phyloP scores from a whole-genome alignment of 2,113 vertebrate species.

The Hypomesus transpacificus region DNA sequence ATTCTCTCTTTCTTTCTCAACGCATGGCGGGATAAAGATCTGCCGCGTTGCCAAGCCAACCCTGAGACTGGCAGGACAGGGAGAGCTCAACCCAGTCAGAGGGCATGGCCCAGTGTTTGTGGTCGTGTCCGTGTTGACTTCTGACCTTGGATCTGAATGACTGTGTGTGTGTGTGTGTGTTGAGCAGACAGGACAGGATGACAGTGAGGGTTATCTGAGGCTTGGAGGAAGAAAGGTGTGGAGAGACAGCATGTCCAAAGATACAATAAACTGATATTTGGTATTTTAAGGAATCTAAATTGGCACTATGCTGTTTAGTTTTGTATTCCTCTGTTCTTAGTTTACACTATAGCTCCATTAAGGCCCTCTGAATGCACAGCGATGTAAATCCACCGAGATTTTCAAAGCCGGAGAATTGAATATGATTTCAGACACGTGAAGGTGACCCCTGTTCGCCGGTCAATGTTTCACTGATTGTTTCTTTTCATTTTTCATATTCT shows the following conservation, averaged over 20 bases:
- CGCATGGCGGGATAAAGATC: slow-evolving; percentile 44
- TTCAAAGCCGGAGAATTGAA: slow-evolving; percentile 68
- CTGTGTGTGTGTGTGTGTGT: too few relatives aligned
- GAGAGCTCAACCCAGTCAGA: neutral
- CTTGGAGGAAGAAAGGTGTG: neutral
- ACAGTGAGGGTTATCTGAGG: slow-evolving; percentile 44
- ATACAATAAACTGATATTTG: neutral
- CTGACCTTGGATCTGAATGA: slow-evolving; percentile 45
- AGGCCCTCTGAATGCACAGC: slow-evolving; percentile 40
- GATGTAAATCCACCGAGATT: slow-evolving; percentile 47
- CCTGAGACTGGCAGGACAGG: slow-evolving; percentile 1
- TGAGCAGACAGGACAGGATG: slow-evolving; percentile 32
- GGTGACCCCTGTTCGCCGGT: slow-evolving; percentile 75
- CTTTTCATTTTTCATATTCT: slow-evolving; percentile 72
- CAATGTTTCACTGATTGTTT: slow-evolving; percentile 72
- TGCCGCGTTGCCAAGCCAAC: slow-evolving; percentile 59
- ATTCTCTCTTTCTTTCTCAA: slow-evolving; percentile 10
- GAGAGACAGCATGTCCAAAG: neutral
- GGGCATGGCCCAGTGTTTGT: neutral
- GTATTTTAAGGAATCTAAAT: neutral
- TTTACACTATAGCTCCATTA: slow-evolving; percentile 40
- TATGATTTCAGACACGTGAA: slow-evolving; percentile 74
- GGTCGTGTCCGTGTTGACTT: slow-evolving; percentile 24
- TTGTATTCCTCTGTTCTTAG: slow-evolving; percentile 15
- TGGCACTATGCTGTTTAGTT: slow-evolving; percentile 17